Evolutionary conservation across 2,797 vertebrate species (phyloP), one percentile per base, ranked within the genome.

Genomic region (Sylvia borin): DNA sequence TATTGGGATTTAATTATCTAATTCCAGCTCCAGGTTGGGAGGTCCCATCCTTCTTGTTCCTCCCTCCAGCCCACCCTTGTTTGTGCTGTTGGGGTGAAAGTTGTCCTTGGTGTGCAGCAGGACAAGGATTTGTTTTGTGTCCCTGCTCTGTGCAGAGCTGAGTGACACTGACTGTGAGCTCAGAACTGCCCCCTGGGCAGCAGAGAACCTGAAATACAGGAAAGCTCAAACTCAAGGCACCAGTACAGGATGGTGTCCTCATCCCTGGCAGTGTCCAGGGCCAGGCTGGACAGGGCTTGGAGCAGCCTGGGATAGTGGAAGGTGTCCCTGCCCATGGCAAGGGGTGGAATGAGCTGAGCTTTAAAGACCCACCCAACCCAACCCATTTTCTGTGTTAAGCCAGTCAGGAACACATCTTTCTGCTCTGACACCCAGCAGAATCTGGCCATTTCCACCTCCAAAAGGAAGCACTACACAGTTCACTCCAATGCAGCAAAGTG

Each of bases 231-330:
- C 51, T n/a, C 5, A 22, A 55, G 20, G 53, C 31, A 55, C 22
- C 53, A 55, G 32, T 34, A 38, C 24, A 31, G 87, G 27, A 45
- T 26, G 32, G 65, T 11, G 64, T 36, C 3, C 9, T 13, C 27
- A n/a, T n/a, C 16, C 27, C 25, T 82, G 86, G 24, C 0, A 64
- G 24, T 43, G 36, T 0, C 29, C 79, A 6, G 45, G 78, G 65
- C 43, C 71, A 45, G 43, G 43, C 0, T 51, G 50, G 55, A 25
- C 0, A 0, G 64, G 22, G 32, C 9, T 68, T 4, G 77, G 78
- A 57, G 27, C 27, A 19, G 0, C 36, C 36, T 76, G 87, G 36
- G 6, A 8, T 0, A 7, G 50, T 25, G 57, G 57, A 1, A 64
- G 16, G 25, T 25, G 29, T 51, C 60, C 51, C 9, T 88, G 38